Conservation (phyloP, 2,113 vertebrate genomes). For the Condylura cristata region DNA sequence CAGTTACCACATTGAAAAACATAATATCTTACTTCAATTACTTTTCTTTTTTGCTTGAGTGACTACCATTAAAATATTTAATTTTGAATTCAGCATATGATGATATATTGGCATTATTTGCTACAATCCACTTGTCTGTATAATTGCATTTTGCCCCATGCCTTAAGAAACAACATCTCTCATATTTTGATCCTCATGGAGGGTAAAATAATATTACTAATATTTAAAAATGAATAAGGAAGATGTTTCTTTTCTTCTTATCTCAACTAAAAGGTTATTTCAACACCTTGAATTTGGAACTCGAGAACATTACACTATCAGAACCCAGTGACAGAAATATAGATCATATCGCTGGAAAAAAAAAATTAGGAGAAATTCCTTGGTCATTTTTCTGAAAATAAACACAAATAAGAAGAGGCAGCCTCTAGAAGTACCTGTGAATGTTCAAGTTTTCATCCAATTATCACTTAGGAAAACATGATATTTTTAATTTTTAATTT, state of each 20-base stretch:
- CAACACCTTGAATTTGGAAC: neutral
- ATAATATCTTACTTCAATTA: neutral
- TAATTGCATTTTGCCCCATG: neutral
- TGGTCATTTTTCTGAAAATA: neutral
- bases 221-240: neutral
- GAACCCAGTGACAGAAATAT: neutral
- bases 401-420: constrained; percentile 33
- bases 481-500: constrained; percentile 19
- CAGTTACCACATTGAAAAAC: neutral
- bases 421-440: neutral
- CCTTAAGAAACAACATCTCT: neutral
- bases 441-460: constrained; percentile 12
- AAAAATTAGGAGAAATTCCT: neutral
- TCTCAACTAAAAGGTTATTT: neutral
- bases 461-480: constrained; percentile 2
- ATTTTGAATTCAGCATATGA: neutral
- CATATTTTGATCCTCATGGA: neutral
- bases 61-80: neutral
- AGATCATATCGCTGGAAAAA: neutral
- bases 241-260: neutral
- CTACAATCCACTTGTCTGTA: neutral
- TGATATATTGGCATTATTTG: neutral
- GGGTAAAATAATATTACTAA: constrained; percentile 26
- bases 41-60: neutral
- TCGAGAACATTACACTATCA: neutral